phyloP scores from a whole-genome alignment of 2,888 invertebrate species.

The Apamea crenata region DNA sequence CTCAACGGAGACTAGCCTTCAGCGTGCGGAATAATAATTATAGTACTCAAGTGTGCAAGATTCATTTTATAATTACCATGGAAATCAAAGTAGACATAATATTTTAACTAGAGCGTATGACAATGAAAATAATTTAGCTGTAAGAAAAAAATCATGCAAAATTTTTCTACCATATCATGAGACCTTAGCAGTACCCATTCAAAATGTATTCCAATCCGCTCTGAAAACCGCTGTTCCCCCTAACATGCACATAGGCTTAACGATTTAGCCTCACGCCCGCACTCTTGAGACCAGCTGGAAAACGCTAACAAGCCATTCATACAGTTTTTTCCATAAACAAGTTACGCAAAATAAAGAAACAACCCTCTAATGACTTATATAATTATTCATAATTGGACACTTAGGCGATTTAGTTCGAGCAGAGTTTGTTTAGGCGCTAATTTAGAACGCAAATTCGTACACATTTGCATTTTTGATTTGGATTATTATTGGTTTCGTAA shows the following conservation, averaged over 20 bases:
- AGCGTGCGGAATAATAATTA: background rate
- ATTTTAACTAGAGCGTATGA: background rate
- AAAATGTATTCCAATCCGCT: slow-evolving; percentile 2
- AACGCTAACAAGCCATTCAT: slow-evolving; percentile 87
- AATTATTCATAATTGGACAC: slow-evolving; percentile 83
- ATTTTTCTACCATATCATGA: too few relatives aligned
- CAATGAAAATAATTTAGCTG: background rate
- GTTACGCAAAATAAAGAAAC: slow-evolving; percentile 80
- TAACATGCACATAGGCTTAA: slow-evolving; percentile 64
- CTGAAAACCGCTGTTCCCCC: slow-evolving; percentile 59
- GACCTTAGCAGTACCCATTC: background rate
- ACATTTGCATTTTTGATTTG: slow-evolving; percentile 66
- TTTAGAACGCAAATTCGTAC: slow-evolving; percentile 64
- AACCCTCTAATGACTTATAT: slow-evolving; percentile 79
- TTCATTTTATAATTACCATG: background rate
- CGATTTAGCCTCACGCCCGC: slow-evolving; percentile 76
- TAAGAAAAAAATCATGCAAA: background rate
- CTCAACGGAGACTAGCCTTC: background rate
- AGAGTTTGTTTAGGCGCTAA: slow-evolving; percentile 71
- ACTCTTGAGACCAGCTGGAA: slow-evolving; percentile 81
- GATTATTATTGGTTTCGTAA: slow-evolving; percentile 36
- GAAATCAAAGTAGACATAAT: background rate
- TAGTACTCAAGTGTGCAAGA: background rate
- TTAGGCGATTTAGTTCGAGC: slow-evolving; percentile 73
- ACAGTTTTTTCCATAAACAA: slow-evolving; percentile 82